These are phyloP conservation scores for Strongylocentrotus purpuratus DNA, from an alignment of 35 echinoderm and acorn worm genomes.

Conservation along the genomic window DNA sequence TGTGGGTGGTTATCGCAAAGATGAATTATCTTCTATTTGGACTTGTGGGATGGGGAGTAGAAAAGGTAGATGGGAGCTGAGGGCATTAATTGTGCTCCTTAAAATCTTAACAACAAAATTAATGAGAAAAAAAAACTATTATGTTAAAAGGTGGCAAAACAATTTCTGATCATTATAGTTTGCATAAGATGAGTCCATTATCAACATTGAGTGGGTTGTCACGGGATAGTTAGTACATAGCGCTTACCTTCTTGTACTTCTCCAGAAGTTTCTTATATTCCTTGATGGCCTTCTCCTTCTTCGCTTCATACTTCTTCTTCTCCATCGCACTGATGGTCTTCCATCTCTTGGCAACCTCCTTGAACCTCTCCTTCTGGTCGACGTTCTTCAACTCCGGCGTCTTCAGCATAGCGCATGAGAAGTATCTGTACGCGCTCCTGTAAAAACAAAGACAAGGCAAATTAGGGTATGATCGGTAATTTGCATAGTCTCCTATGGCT, in stretches of 20 bases:
- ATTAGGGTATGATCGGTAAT: background rate
- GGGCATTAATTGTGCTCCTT: too few species aligned
- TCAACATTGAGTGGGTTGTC: background rate
- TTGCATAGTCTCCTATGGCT: too few species aligned
- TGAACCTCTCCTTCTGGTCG: conserved; percentile 61
- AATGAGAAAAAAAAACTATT: too few species aligned
- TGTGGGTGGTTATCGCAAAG: too few species aligned
- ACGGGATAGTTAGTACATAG: background rate
- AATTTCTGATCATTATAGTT: background rate
- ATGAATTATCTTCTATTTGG: too few species aligned
- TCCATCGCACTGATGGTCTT: conserved; percentile 53
- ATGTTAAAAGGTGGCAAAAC: background rate
- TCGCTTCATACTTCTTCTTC: conserved; percentile 74
- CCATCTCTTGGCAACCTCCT: conserved; percentile 65
- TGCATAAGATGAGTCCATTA: too few species aligned
- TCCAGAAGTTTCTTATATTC: conserved; percentile 68
- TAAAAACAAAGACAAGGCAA: background rate
- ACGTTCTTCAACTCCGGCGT: conserved; percentile 51
- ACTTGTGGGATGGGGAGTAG: too few species aligned
- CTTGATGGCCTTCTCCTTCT: conserved; percentile 64
- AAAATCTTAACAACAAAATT: too few species aligned
- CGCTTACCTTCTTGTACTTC: conserved; percentile 68
- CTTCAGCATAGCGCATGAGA: conserved; percentile 57
- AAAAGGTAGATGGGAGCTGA: too few species aligned
- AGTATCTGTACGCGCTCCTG: conserved; percentile 71